Evolutionary conservation across 2,888 invertebrate species (phyloP).

Genomic region (Trachelus stipa): DNA sequence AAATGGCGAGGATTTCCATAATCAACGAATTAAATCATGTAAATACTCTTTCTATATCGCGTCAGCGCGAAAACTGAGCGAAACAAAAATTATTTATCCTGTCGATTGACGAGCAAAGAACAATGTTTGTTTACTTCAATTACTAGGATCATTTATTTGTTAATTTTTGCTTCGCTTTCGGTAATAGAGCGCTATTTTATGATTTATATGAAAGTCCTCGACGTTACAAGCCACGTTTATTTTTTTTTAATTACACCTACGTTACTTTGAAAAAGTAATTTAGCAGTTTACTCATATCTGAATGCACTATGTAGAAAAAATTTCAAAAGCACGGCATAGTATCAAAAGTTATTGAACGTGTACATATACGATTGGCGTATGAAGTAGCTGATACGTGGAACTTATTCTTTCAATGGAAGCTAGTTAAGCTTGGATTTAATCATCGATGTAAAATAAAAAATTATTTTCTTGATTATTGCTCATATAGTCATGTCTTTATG

Average conservation of each 20-base stretch:
- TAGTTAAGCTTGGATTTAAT: slow-evolving; percentile 11
- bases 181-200: not conserved
- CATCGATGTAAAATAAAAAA: slow-evolving; percentile 26
- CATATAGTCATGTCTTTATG: slow-evolving; percentile 9
- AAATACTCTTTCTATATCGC: not conserved
- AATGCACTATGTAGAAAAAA: slow-evolving; percentile 20
- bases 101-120: not conserved
- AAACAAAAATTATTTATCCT: not conserved
- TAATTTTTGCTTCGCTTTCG: not conserved
- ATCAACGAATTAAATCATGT: not conserved
- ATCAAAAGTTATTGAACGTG: slow-evolving; percentile 3
- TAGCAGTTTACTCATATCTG: slow-evolving; percentile 27
- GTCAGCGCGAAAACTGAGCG: not conserved
- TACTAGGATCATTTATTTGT: not conserved
- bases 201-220: slow-evolving; percentile 19
- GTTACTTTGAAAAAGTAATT: not conserved
- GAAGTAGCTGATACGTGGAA: not conserved
- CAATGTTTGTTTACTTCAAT: not conserved
- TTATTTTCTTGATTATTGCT: slow-evolving; percentile 22
- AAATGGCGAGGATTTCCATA: not conserved
- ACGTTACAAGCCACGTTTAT: slow-evolving; percentile 26
- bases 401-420: not conserved
- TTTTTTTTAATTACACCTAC: not conserved
- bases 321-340: slow-evolving; percentile 5
- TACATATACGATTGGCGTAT: not conserved